Percentiles rank a stretch among this genome's conserved stretches.
Evolutionary conservation across 2,113 vertebrate genomes (phyloP).

Genomic region (Micromys minutus): DNA sequence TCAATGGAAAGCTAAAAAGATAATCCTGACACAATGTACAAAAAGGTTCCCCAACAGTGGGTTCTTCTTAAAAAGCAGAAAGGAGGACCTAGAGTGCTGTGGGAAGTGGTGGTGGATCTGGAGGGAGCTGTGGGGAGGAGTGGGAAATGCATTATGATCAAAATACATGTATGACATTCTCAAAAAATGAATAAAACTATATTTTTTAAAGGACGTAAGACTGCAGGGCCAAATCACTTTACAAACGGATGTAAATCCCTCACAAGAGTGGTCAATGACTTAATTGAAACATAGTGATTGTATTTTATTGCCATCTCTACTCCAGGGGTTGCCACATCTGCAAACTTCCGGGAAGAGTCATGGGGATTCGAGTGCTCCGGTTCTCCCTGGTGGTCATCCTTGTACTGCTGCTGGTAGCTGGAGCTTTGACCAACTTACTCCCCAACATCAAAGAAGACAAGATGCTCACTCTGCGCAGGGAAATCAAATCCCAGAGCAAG

Average conservation of each 20-base stretch:
- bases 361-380: constrained; percentile 84
- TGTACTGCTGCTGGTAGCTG: constrained; percentile 86
- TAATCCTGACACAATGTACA: too few species aligned
- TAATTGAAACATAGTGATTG: neutral
- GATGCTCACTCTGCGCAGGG: constrained; percentile 80
- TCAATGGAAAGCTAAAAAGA: too few species aligned
- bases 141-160: neutral
- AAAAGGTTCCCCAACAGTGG: too few species aligned
- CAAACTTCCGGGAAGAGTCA: constrained; percentile 86
- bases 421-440: constrained; percentile 87
- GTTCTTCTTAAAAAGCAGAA: neutral
- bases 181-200: neutral
- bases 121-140: neutral
- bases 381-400: constrained; percentile 85
- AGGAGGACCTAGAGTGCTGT: neutral
- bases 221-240: neutral
- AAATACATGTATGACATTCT: neutral
- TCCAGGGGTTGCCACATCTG: constrained; percentile 84
- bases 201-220: neutral
- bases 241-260: neutral
- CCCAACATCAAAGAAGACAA: constrained; percentile 88
- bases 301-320: neutral
- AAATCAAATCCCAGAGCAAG: constrained; percentile 80
- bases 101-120: neutral
- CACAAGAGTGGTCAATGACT: neutral